Conservation (phyloP, 2,797 vertebrate genomes). For the Gallinago nigripennis region DNA sequence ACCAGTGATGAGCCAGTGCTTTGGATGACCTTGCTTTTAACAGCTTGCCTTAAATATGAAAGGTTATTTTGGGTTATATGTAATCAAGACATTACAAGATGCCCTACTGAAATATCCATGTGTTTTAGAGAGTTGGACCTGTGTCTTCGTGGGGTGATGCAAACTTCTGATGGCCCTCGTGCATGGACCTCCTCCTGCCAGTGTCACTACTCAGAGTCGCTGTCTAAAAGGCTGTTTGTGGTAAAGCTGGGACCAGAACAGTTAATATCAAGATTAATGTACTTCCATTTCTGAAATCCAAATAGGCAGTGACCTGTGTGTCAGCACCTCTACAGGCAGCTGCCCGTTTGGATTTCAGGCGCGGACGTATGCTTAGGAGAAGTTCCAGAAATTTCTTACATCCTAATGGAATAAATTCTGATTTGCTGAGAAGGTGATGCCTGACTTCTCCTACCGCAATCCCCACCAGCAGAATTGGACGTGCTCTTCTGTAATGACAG, state of each 20-base stretch:
- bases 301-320: fast-evolving
- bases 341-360: not conserved
- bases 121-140: not conserved
- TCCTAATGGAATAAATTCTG: not conserved
- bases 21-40: not conserved
- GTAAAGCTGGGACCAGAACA: not conserved
- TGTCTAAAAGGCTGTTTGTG: not conserved
- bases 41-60: not conserved
- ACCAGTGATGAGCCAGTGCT: not conserved
- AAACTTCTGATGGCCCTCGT: not conserved
- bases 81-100: not conserved
- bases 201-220: not conserved
- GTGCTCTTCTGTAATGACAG: not conserved
- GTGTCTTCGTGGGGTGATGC: not conserved
- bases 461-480: not conserved
- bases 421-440: not conserved
- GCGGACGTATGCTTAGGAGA: not conserved
- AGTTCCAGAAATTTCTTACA: not conserved
- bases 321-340: not conserved
- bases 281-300: not conserved
- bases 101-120: not conserved
- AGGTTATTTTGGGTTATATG: not conserved
- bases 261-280: not conserved
- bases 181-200: not conserved
- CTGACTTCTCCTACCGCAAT: not conserved